A percentile compares a stretch with the other conserved stretches of the same genome.
Conservation (phyloP, 2,113 vertebrate species). For the Chinchilla lanigera region DNA sequence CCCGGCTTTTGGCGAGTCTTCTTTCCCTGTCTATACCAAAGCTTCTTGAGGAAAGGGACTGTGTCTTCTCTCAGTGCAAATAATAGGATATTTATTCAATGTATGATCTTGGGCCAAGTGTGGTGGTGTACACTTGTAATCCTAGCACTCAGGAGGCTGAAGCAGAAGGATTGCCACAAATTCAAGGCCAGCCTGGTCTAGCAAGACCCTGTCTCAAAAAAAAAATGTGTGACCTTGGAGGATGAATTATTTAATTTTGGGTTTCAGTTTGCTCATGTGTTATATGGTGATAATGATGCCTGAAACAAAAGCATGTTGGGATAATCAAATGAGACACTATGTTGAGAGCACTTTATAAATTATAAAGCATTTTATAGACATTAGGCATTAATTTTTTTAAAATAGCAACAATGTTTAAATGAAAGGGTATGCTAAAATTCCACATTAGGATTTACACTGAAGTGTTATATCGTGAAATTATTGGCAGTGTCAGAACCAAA, state of each 20-base stretch:
- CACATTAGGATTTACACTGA: background rate
- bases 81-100: constrained; percentile 18
- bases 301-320: constrained; percentile 13
- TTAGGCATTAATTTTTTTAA: background rate
- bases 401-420: background rate
- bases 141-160: background rate
- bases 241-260: constrained; percentile 38
- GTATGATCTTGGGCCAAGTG: background rate
- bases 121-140: background rate
- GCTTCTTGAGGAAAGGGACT: background rate
- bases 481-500: background rate
- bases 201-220: background rate
- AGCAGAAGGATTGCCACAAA: background rate
- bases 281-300: constrained; percentile 2
- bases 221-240: background rate
- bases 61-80: background rate
- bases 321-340: constrained; percentile 22
- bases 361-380: constrained; percentile 35
- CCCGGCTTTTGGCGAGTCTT: constrained; percentile 43
- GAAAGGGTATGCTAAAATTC: constrained; percentile 37
- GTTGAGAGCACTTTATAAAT: constrained; percentile 27
- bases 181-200: background rate
- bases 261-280: background rate
- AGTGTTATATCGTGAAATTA: background rate
- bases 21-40: background rate